A percentile compares a stretch with the other conserved stretches of the same genome.
These are phyloP conservation scores for Brachionus manjavacas DNA, from an alignment of 1,140 invertebrate species.

Conservation along the genomic window DNA sequence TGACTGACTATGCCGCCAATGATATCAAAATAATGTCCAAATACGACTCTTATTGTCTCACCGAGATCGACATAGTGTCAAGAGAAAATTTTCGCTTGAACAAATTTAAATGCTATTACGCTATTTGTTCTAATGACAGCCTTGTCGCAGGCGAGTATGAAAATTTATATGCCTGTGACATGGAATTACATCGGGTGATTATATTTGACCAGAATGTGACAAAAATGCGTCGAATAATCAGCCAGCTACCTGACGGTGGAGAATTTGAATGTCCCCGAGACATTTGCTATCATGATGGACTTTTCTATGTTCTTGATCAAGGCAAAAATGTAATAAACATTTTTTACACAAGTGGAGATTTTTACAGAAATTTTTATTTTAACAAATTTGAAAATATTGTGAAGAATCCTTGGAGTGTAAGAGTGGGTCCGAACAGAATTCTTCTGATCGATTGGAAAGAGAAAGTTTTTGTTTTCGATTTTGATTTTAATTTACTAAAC, in stretches of 20 bases:
- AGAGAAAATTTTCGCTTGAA: neutral
- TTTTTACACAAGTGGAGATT: conserved; percentile 11
- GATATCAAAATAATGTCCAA: conserved; percentile 9
- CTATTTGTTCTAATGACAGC: neutral
- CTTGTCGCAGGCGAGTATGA: neutral
- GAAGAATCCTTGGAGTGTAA: conserved; percentile 38
- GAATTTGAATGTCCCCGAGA: conserved; percentile 40
- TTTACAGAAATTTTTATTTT: conserved; percentile 13
- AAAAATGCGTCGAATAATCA: conserved; percentile 12
- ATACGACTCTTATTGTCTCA: neutral
- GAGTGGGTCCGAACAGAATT: neutral
- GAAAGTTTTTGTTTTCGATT: conserved; percentile 7
- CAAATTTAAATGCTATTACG: conserved; percentile 25
- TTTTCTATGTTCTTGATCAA: conserved; percentile 28
- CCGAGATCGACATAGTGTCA: neutral
- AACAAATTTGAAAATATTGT: neutral
- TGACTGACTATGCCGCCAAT: conserved; percentile 18
- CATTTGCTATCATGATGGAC: conserved; percentile 27
- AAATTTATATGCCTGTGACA: conserved; percentile 37
- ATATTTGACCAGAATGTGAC: conserved; percentile 11
- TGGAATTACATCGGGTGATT: conserved; percentile 29
- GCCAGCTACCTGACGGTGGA: neutral
- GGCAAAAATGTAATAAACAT: conserved; percentile 13
- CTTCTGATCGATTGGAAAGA: conserved; percentile 36
- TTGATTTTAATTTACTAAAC: neutral